A percentile compares a stretch with the other conserved stretches of the same genome.
These are phyloP conservation scores for Cloeon dipterum DNA, from an alignment of 2,888 invertebrate species.

Conservation along the genomic window DNA sequence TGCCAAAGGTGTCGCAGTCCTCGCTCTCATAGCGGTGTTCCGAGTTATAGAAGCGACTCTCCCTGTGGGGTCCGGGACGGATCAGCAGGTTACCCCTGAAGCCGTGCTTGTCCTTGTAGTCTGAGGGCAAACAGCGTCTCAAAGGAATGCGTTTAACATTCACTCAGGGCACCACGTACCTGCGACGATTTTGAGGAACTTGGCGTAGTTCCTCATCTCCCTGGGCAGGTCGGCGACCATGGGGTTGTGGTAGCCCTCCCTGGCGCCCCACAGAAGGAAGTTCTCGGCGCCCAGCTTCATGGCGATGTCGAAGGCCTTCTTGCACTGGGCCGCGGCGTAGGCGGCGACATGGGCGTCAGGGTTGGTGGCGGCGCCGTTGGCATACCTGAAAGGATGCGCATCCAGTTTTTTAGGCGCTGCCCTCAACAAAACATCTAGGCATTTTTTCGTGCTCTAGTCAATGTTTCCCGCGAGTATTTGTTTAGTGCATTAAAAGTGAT, in stretches of 20 bases:
- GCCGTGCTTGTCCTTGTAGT: constrained; percentile 35
- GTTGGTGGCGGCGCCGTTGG: constrained; percentile 34
- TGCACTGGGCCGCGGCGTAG: constrained; percentile 34
- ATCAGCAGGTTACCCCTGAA: constrained; percentile 34
- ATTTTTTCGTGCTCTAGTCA: too few relatives aligned
- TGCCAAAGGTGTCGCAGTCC: constrained; percentile 26
- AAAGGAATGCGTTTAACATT: too few relatives aligned
- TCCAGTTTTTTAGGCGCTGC: too few relatives aligned
- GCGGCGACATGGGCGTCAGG: constrained; percentile 31
- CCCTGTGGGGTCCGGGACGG: constrained; percentile 17
- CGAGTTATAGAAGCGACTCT: constrained; percentile 4
- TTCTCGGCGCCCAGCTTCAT: constrained; percentile 34
- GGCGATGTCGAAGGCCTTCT: constrained; percentile 34
- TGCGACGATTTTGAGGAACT: constrained; percentile 32
- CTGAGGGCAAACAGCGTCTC: constrained; percentile 13
- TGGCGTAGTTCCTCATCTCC: constrained; percentile 35
- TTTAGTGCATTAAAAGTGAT: too few relatives aligned
- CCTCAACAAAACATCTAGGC: too few relatives aligned
- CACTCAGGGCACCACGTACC: too few relatives aligned
- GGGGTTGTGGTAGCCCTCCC: constrained; percentile 32
- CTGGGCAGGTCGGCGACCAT: constrained; percentile 31
- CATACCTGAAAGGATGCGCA: constrained; percentile 30
- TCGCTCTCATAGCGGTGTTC: constrained; percentile 8
- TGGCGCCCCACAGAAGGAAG: constrained; percentile 33
- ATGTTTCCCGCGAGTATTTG: too few relatives aligned